Conservation (phyloP, 1,140 invertebrate genomes). For the Paracyclopina nana region DNA sequence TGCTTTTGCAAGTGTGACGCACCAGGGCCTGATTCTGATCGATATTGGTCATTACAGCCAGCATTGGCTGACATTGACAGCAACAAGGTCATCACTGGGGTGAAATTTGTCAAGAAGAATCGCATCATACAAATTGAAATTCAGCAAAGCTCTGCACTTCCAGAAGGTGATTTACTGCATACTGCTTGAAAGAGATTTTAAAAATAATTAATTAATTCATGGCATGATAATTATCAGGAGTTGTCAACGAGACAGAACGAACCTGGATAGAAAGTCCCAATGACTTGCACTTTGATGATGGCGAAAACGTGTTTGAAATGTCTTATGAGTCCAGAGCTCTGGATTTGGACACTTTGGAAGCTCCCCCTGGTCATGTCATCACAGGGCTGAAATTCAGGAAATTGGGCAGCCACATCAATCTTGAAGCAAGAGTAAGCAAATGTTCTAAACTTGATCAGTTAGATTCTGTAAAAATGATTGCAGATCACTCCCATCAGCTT, state of each 20-base stretch:
- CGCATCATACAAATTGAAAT: constrained; percentile 44
- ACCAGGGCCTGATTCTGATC: constrained; percentile 40
- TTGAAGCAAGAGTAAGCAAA: constrained; percentile 59
- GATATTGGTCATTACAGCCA: constrained; percentile 52
- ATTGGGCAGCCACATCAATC: constrained; percentile 55
- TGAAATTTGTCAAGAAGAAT: constrained; percentile 47
- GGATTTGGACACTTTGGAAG: constrained; percentile 54
- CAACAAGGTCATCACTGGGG: constrained; percentile 58
- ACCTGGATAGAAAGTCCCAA: not conserved
- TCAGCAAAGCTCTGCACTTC: constrained; percentile 26
- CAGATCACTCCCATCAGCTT: constrained; percentile 52
- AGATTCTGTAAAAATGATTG: too few relatives aligned
- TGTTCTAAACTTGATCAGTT: too few relatives aligned
- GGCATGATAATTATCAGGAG: not conserved
- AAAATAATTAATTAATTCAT: not conserved
- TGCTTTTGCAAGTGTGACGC: constrained; percentile 69
- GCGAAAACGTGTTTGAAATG: constrained; percentile 41
- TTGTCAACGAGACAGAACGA: not conserved
- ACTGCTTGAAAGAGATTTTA: not conserved
- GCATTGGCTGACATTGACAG: constrained; percentile 39
- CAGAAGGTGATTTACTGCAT: constrained; percentile 32
- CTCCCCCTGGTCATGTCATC: constrained; percentile 36
- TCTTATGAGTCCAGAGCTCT: constrained; percentile 48
- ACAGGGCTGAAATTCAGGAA: constrained; percentile 49
- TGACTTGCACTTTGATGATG: not conserved